phyloP scores from a whole-genome alignment of 2,888 invertebrate species.

The Penaeus monodon region DNA sequence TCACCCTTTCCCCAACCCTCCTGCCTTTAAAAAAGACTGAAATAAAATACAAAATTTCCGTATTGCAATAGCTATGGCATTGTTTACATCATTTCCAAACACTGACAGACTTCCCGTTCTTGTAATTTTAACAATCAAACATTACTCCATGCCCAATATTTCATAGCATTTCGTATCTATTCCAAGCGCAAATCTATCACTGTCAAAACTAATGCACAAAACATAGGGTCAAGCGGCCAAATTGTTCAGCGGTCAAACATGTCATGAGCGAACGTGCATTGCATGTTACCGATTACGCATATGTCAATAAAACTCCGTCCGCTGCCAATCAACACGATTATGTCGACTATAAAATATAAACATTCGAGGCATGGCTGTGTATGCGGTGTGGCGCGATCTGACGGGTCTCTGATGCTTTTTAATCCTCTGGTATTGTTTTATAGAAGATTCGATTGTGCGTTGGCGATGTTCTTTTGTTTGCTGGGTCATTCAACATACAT shows the following conservation, averaged over 20 bases:
- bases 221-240: constrained; percentile 29
- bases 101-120: constrained; percentile 18
- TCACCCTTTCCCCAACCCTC: not conserved
- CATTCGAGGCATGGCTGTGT: no score
- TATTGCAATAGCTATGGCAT: not conserved
- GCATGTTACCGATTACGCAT: constrained; percentile 23
- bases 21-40: not conserved
- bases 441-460: no score
- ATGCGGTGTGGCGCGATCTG: no score
- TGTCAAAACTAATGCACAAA: constrained; percentile 49
- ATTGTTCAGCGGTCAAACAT: constrained; percentile 30
- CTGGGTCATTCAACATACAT: no score
- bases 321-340: constrained; percentile 26
- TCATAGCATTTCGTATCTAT: constrained; percentile 27
- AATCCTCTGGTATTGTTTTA: no score
- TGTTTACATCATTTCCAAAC: not conserved
- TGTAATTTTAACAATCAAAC: constrained; percentile 28
- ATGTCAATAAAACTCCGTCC: constrained; percentile 38
- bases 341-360: no score
- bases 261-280: constrained; percentile 21
- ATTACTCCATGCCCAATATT: constrained; percentile 28
- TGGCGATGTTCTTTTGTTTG: no score
- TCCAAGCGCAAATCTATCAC: constrained; percentile 45
- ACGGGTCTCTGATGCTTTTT: no score
- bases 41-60: not conserved